Conservation (phyloP, 2,888 invertebrate species). For the Melanostoma scalare region DNA sequence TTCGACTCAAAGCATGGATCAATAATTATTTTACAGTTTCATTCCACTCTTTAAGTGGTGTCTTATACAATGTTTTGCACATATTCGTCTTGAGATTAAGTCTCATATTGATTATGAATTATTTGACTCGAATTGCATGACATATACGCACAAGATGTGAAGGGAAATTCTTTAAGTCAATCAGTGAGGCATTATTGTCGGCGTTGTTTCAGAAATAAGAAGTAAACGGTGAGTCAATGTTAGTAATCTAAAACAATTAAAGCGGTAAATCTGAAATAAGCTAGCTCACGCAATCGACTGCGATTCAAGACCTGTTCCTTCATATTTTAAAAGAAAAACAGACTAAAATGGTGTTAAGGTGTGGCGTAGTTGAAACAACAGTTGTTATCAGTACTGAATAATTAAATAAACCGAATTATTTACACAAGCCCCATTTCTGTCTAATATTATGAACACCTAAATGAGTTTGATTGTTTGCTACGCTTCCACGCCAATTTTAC, state of each 20-base stretch:
- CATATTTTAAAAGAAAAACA: no score
- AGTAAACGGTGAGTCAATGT: background rate
- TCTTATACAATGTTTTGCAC: conserved; percentile 21
- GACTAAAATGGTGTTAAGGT: no score
- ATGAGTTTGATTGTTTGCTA: no score
- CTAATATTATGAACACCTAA: no score
- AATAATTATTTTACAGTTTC: conserved; percentile 55
- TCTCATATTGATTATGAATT: conserved; percentile 40
- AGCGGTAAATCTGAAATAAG: no score
- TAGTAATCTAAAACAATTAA: conserved; percentile 1
- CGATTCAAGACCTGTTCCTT: no score
- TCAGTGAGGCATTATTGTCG: conserved; percentile 10
- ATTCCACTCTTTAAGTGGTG: background rate
- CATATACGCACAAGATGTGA: background rate
- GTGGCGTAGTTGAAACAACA: no score
- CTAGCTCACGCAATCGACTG: no score
- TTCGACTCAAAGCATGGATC: conserved; percentile 26
- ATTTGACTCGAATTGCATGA: conserved; percentile 42
- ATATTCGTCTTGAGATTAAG: conserved; percentile 23
- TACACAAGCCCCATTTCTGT: no score
- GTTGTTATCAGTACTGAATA: no score
- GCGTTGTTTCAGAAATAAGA: background rate
- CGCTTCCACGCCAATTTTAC: no score
- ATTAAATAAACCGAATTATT: no score
- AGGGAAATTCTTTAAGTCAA: background rate